phyloP scores from a whole-genome alignment of 2,797 vertebrate species.

The Sebastiscus tertius region DNA sequence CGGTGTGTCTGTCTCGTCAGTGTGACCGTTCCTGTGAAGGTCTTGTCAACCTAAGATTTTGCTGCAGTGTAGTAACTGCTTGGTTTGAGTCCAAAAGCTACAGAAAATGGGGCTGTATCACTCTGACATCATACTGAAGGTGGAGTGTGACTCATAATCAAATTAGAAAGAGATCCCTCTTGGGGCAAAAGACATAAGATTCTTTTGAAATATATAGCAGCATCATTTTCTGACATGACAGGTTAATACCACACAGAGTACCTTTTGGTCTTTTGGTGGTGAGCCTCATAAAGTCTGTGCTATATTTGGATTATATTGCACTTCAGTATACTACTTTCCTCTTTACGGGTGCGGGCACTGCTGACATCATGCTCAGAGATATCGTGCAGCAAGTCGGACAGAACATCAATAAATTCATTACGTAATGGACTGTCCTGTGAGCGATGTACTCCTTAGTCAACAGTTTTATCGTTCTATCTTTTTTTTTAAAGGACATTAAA shows the following conservation, averaged over 20 bases:
- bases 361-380: constrained; percentile 58
- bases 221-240: constrained; percentile 5
- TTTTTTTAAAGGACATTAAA: constrained; percentile 7
- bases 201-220: neutral
- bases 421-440: constrained; percentile 59
- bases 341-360: constrained; percentile 25
- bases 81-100: neutral
- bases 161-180: constrained; percentile 1
- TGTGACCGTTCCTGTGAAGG: neutral
- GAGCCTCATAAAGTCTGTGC: constrained; percentile 19
- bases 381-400: constrained; percentile 34
- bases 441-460: constrained; percentile 43
- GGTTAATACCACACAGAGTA: constrained; percentile 18
- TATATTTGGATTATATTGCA: constrained; percentile 46
- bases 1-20: neutral
- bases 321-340: neutral
- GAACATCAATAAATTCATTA: constrained; percentile 75
- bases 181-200: neutral
- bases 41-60: neutral
- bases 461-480: constrained; percentile 41
- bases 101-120: neutral
- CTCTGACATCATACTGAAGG: constrained; percentile 13
- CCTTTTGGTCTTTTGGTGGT: neutral
- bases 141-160: constrained; percentile 4
- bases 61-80: constrained; percentile 10